These are phyloP conservation scores for Dusona sp. DNA, from an alignment of 2,888 invertebrate genomes.

Conservation along the genomic window DNA sequence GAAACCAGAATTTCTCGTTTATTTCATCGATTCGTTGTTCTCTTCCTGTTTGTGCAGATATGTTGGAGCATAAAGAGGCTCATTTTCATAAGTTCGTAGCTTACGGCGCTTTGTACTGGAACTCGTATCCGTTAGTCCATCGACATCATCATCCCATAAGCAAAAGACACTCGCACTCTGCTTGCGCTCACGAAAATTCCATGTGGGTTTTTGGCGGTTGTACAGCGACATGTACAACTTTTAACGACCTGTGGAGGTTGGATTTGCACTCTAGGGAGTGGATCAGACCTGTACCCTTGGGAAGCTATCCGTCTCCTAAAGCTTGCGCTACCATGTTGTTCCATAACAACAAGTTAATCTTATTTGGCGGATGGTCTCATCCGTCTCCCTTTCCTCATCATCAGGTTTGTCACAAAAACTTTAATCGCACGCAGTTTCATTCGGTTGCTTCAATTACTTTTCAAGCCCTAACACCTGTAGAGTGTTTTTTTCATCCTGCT, in stretches of 20 bases:
- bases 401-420: slow-evolving; percentile 86
- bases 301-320: slow-evolving; percentile 97
- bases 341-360: slow-evolving; percentile 92
- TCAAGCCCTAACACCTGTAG: background rate
- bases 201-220: slow-evolving; percentile 99
- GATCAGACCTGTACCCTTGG: slow-evolving; percentile 93
- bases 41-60: slow-evolving; percentile 87
- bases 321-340: slow-evolving; percentile 97
- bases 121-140: slow-evolving; percentile 86
- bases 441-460: background rate
- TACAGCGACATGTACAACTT: slow-evolving; percentile 96
- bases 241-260: slow-evolving; percentile 98
- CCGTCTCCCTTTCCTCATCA: slow-evolving; percentile 94
- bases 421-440: background rate
- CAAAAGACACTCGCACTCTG: slow-evolving; percentile 96
- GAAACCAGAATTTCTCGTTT: background rate
- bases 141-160: slow-evolving; percentile 91
- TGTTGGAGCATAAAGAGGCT: slow-evolving; percentile 90
- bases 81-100: slow-evolving; percentile 92
- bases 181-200: slow-evolving; percentile 92
- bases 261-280: slow-evolving; percentile 94
- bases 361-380: slow-evolving; percentile 98
- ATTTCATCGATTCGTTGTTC: slow-evolving; percentile 72
- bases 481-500: background rate
- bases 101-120: slow-evolving; percentile 92